Evolutionary conservation across 2,888 invertebrate species (phyloP).

Genomic region (Chironomus riparius): DNA sequence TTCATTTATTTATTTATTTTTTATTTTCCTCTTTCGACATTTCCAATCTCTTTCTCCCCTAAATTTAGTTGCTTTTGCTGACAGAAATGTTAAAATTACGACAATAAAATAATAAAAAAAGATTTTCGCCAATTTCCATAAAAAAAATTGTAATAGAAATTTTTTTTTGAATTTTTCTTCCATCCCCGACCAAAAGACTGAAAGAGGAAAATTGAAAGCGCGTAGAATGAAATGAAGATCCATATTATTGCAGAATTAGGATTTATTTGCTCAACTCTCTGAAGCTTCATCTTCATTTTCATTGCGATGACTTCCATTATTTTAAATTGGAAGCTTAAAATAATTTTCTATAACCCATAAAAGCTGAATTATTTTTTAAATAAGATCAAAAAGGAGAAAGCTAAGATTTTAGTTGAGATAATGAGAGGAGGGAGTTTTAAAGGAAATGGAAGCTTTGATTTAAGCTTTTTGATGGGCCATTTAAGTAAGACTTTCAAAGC

Average conservation of each 20-base stretch:
- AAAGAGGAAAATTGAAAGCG: background rate
- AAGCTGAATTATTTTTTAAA: background rate
- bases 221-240: background rate
- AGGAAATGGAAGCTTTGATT: too few species aligned
- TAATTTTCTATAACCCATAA: background rate
- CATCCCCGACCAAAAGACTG: too few species aligned
- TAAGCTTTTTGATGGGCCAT: too few species aligned
- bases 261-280: conserved; percentile 1
- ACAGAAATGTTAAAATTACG: conserved; percentile 7
- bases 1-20: background rate
- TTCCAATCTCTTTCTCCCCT: background rate
- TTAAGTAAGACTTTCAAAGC: too few species aligned
- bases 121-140: conserved; percentile 11
- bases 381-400: too few species aligned
- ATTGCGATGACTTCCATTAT: background rate
- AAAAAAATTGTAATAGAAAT: background rate
- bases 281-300: background rate
- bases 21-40: background rate
- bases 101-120: conserved; percentile 15
- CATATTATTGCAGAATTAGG: conserved; percentile 11
- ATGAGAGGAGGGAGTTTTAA: too few species aligned
- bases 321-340: conserved; percentile 16
- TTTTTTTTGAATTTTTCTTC: too few species aligned
- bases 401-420: too few species aligned
- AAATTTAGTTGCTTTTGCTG: too few species aligned